These are phyloP conservation scores for Microchirus variegatus DNA, from an alignment of 2,797 vertebrate species.

Conservation along the genomic window DNA sequence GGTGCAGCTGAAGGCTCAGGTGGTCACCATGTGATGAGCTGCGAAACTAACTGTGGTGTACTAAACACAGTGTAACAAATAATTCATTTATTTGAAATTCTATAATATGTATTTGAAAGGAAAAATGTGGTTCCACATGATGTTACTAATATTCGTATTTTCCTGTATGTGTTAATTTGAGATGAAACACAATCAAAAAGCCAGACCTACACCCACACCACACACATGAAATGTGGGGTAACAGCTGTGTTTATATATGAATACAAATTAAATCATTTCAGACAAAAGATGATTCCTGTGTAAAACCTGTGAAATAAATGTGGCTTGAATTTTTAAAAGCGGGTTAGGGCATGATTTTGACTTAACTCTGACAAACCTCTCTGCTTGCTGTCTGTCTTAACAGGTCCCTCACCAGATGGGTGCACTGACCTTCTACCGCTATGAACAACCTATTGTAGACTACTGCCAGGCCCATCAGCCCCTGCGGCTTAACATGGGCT, in stretches of 20 bases:
- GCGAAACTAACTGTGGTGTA: conserved; percentile 30
- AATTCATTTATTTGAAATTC: conserved; percentile 19
- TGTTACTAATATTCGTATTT: too few species aligned
- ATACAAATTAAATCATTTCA: too few species aligned
- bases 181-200: too few species aligned
- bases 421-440: conserved; percentile 93
- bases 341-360: too few species aligned
- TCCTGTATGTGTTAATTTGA: too few species aligned
- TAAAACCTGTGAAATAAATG: too few species aligned
- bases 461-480: conserved; percentile 99
- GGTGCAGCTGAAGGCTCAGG: conserved; percentile 52
- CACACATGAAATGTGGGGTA: too few species aligned
- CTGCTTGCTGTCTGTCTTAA: conserved; percentile 18
- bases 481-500: conserved; percentile 92
- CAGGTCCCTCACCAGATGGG: conserved; percentile 97
- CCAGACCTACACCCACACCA: background rate
- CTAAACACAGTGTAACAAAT: conserved; percentile 38
- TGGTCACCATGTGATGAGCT: conserved; percentile 59
- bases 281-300: too few species aligned
- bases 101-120: conserved; percentile 6
- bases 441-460: conserved; percentile 92
- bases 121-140: background rate
- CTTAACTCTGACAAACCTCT: too few species aligned
- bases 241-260: too few species aligned
- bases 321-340: too few species aligned